Base-by-base conservation (phyloP, 2,113 vertebrate genomes). In the Progne subis region DNA sequence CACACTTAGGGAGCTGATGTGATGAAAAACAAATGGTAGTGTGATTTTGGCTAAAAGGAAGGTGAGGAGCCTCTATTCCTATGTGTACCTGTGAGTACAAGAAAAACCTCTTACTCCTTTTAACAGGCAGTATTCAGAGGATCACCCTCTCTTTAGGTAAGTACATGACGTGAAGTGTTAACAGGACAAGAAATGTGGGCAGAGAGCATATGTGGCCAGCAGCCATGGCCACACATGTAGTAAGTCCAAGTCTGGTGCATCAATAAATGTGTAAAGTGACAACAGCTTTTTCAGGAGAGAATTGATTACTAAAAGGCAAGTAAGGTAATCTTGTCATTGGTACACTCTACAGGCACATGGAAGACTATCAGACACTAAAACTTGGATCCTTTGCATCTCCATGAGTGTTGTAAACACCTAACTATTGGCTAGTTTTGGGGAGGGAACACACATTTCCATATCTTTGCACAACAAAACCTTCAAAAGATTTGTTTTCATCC, bases 401-500 rank as follows among this genome's bases (percentile, higher is more conserved):
- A 1, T 64, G 44, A 86, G 28, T 23, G 41, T 37, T 82, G 86
- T 84, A 92, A 97, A 94, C 57, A 79, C 18, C 15, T 32, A 49
- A 84, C 44, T 25, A 82, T 95, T 95, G 94, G 93, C 89, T 92
- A 44, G 69, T 89, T 95, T 69, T 12, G 74, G 86, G 95, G 94
- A 95, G 96, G 92, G 77, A 86, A 88, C 83, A 20, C 14, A 81
- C n/a, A 41, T 95, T 86, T 82, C 60, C 77, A 1, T 84, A 69
- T 64, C 77, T 91, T 72, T 39, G 7, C 74, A 79, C 49, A 91
- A 82, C 29, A 94, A 86, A 96, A 94, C 61, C 46, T 89, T 91
- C 83, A 52, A 94, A 93, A 86, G 34, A 52, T 92, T 92, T 94
- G 60, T 78, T 93, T 92, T 77, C 61, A 91, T 89, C n/a, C 53